phyloP scores from a whole-genome alignment of 2,113 vertebrate species.

The Prochilodus magdalenae region DNA sequence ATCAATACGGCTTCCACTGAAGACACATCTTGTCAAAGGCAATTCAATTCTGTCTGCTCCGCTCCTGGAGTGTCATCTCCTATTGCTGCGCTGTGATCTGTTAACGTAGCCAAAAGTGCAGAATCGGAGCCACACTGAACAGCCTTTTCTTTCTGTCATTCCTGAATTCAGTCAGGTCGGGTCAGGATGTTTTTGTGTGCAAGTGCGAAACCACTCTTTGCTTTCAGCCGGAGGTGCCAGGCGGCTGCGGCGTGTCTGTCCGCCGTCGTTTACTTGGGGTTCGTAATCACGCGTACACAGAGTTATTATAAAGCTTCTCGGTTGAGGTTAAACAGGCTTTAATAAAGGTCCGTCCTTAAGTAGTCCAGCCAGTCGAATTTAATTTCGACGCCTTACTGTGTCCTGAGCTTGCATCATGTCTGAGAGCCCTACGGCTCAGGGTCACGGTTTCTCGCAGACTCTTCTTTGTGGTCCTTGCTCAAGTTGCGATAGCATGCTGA shows the following conservation, averaged over 20 bases:
- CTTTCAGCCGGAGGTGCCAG: not conserved
- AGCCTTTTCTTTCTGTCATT: slow-evolving; percentile 44
- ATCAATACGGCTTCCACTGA: slow-evolving; percentile 80
- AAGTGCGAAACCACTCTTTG: not conserved
- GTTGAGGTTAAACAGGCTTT: not conserved
- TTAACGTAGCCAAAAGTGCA: slow-evolving; percentile 72
- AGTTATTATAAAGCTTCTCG: not conserved
- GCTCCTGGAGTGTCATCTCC: slow-evolving; percentile 76
- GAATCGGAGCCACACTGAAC: slow-evolving; percentile 48
- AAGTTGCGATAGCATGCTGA: not conserved
- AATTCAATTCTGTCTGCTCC: slow-evolving; percentile 77
- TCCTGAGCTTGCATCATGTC: not conserved
- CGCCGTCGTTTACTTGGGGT: not conserved
- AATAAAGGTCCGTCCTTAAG: not conserved
- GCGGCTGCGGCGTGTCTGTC: not conserved
- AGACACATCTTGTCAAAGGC: slow-evolving; percentile 79
- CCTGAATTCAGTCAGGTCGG: slow-evolving; percentile 25
- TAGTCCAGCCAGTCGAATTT: not conserved
- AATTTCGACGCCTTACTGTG: not conserved
- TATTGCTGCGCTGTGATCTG: slow-evolving; percentile 75
- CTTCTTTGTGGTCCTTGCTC: not conserved
- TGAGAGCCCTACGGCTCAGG: not conserved
- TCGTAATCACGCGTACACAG: not conserved
- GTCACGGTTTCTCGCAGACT: not conserved
- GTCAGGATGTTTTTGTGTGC: slow-evolving; percentile 17